These are phyloP conservation scores for Cistogaster globosa DNA, from an alignment of 2,888 invertebrate species.

Conservation along the genomic window DNA sequence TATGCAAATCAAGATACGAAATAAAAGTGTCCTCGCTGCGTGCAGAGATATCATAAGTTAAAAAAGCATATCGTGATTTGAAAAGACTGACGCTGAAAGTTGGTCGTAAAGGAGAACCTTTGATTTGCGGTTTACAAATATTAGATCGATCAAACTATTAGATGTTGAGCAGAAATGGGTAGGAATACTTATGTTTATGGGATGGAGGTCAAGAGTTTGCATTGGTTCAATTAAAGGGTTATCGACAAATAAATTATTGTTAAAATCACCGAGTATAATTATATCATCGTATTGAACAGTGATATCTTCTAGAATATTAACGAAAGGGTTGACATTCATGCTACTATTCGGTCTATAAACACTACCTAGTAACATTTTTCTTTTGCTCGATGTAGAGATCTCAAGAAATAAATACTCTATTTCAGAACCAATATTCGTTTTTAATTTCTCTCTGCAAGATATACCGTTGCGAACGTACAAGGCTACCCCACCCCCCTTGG, in stretches of 20 bases:
- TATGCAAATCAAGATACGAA: not conserved
- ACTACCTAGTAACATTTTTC: not conserved
- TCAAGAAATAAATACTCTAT: too few species aligned
- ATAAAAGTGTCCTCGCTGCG: not conserved
- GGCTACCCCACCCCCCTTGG: not conserved
- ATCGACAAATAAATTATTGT: slow-evolving; percentile 1
- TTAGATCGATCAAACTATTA: too few species aligned
- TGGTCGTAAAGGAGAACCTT: too few species aligned
- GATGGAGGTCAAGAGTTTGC: too few species aligned
- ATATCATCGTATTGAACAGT: not conserved
- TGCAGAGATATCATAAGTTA: too few species aligned
- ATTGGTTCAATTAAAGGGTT: not conserved
- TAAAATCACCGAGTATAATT: slow-evolving; percentile 13
- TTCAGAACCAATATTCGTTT: not conserved
- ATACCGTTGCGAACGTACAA: slow-evolving; percentile 3
- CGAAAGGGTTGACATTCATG: not conserved
- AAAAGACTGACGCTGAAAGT: too few species aligned
- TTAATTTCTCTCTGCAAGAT: not conserved
- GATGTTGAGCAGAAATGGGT: too few species aligned
- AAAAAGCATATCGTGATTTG: too few species aligned
- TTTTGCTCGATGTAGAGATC: not conserved
- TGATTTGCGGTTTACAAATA: too few species aligned
- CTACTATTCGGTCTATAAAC: not conserved
- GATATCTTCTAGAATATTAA: not conserved
- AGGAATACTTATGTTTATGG: too few species aligned